Base-by-base conservation (phyloP, 1,140 invertebrate genomes). In the Antheraea mylitta region DNA sequence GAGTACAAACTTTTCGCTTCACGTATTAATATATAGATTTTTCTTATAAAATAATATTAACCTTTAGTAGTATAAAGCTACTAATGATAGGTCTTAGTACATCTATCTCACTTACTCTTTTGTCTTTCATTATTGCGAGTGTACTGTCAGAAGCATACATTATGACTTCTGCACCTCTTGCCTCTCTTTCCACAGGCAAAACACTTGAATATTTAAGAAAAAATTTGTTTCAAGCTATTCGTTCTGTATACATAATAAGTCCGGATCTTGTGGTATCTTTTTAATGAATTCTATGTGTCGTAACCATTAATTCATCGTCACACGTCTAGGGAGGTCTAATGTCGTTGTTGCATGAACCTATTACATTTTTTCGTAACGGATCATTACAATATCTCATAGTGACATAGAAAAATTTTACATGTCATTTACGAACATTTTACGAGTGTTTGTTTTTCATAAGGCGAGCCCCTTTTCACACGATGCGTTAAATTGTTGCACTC, bases 341-440 rank as follows among this genome's bases (percentile, higher is more conserved):
- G 79, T 74, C 74, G 66, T 77, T 73, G 81, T 87, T 71, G 85
- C 85, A 90, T 90, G 88, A 80, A 83, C 65, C 79, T 84, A 88
- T 85, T 84, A 74, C 77, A 78, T 83, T 16, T 90, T 86, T 86
- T 86, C 85, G 90, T 87, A 85, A 90, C 87, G 88, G 82, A 73
- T 80, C 87, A 92, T 92, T 92, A 92, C 84, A 85, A 90, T 90
- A 89, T 86, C 79, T 92, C 85, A 90, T 92, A 75, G 83, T 90
- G 90, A 92, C 90, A 82, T 78, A 89, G 87, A 92, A 90, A 92
- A 90, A 90, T 92, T 89, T 87, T 78, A 90, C 87, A 83, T 90
- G 89, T 90, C 86, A 90, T 90, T 90, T 90, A 82, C 58, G 80
- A 79, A 70, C 78, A 78, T 87, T 89, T 82, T 83, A 82, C 71